These are phyloP conservation scores for Ectropis crepuscularia DNA, from an alignment of 2,888 invertebrate species.

Conservation along the genomic window DNA sequence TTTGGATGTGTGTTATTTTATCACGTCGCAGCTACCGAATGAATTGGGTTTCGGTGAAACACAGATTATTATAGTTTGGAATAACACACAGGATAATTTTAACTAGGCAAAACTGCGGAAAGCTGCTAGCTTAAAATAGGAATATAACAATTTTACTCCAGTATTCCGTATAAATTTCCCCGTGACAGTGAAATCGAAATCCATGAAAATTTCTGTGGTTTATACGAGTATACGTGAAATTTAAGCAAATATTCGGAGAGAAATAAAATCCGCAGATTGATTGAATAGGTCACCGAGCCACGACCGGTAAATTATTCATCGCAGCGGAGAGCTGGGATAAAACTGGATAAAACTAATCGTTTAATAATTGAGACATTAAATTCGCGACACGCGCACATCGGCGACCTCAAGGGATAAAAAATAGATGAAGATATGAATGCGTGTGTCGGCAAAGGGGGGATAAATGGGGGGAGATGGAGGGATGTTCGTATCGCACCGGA, in stretches of 20 bases:
- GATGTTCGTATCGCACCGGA: conserved; percentile 18
- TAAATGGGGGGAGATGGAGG: not conserved
- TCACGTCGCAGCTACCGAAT: too few relatives aligned
- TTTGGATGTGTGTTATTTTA: too few relatives aligned
- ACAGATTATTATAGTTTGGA: too few relatives aligned
- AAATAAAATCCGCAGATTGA: not conserved
- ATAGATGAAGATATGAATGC: conserved; percentile 26
- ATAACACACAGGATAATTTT: too few relatives aligned
- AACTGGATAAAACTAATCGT: conserved; percentile 20
- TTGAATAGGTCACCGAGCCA: not conserved
- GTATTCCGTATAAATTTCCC: too few relatives aligned
- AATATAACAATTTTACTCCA: too few relatives aligned
- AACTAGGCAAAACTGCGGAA: too few relatives aligned
- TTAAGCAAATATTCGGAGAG: not conserved
- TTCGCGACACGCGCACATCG: conserved; percentile 21
- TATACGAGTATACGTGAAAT: not conserved
- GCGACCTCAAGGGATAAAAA: conserved; percentile 22
- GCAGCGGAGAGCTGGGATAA: conserved; percentile 8
- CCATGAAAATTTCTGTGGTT: too few relatives aligned
- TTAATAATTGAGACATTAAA: conserved; percentile 19
- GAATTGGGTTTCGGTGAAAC: too few relatives aligned
- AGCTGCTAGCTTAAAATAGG: too few relatives aligned
- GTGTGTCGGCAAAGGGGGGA: conserved; percentile 2
- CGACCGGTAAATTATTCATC: conserved; percentile 15
- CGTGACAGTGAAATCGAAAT: too few relatives aligned